Conservation (phyloP, 2,888 invertebrate species). For the Polyommatus icarus region DNA sequence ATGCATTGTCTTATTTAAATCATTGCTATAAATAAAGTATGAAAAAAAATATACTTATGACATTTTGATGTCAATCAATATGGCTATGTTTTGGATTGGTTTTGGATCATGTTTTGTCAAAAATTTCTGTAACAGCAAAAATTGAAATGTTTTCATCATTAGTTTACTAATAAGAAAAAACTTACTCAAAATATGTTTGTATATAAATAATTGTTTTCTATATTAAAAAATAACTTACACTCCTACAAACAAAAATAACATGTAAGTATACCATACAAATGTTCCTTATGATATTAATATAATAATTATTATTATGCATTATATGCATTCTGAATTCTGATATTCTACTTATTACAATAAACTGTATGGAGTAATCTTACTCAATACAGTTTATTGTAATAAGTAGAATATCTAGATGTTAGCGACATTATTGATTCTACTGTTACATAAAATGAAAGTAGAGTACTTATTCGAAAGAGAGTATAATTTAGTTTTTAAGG, state of each 20-base stretch:
- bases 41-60: not conserved
- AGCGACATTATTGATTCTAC: not conserved
- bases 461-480: not conserved
- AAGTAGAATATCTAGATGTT: too few species aligned
- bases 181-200: not conserved
- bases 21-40: not conserved
- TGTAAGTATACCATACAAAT: not conserved
- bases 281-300: too few species aligned
- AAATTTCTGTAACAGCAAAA: not conserved
- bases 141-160: not conserved
- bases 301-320: too few species aligned
- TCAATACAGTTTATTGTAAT: too few species aligned
- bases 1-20: too few species aligned
- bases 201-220: not conserved
- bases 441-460: not conserved
- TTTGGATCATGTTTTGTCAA: too few species aligned
- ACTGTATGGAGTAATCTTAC: too few species aligned
- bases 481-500: not conserved
- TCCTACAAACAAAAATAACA: constrained; percentile 9
- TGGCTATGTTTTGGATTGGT: not conserved
- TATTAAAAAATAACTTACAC: not conserved
- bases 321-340: too few species aligned
- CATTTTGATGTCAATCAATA: not conserved
- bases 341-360: too few species aligned
- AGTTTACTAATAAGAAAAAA: not conserved